phyloP scores from a whole-genome alignment of 2,888 invertebrate genomes.

The Muschampia plurimacula region DNA sequence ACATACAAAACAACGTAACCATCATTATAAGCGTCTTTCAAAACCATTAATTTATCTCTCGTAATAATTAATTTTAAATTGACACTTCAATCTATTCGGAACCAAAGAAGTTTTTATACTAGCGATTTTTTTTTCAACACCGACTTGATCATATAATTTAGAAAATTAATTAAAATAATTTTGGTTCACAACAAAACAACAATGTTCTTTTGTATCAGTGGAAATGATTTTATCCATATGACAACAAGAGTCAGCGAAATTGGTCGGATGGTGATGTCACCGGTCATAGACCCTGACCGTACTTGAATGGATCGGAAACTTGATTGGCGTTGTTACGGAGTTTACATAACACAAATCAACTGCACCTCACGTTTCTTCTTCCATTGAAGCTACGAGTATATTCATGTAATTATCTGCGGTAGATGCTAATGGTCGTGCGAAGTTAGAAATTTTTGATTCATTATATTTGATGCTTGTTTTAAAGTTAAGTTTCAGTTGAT shows the following conservation, averaged over 20 bases:
- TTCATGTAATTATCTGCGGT: constrained; percentile 12
- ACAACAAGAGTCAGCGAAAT: constrained; percentile 45
- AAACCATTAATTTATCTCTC: not conserved
- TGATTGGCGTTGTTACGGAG: constrained; percentile 19
- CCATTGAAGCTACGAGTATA: not conserved
- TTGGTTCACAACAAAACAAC: not conserved
- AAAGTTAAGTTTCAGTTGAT: not conserved
- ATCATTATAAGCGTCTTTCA: not conserved
- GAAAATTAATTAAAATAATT: not conserved
- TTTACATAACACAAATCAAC: constrained; percentile 37
- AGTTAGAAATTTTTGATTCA: constrained; percentile 15
- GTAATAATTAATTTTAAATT: not conserved
- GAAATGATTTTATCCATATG: not conserved
- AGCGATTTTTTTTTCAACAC: not conserved
- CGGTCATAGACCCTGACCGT: constrained; percentile 59
- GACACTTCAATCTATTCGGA: not conserved
- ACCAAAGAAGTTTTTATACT: not conserved
- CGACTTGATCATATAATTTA: not conserved
- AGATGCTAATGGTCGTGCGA: constrained; percentile 19
- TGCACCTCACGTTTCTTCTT: constrained; percentile 21
- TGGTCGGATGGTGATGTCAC: constrained; percentile 58
- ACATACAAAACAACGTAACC: not conserved
- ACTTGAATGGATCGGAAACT: constrained; percentile 42
- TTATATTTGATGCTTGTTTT: not conserved
- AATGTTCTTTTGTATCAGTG: not conserved